Conservation (phyloP, 2,888 invertebrate genomes). For the Bellardia bayeri region DNA sequence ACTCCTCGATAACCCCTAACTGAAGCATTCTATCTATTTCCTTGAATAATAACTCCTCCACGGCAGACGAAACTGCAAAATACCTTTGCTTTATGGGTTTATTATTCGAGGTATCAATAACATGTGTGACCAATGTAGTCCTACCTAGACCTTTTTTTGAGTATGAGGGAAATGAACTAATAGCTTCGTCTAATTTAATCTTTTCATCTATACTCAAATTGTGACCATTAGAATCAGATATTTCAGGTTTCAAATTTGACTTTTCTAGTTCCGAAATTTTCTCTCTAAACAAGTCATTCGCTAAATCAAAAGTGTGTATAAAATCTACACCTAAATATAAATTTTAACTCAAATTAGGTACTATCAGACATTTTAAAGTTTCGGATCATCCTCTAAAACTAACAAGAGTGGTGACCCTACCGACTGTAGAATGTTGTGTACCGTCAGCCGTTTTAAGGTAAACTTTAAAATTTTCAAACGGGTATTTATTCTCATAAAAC, state of each 20-base stretch:
- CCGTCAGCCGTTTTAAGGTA: constrained; percentile 16
- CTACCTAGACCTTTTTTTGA: constrained; percentile 43
- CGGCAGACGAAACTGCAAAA: constrained; percentile 34
- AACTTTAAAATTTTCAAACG: constrained; percentile 8
- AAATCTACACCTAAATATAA: constrained; percentile 51
- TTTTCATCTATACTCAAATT: neutral
- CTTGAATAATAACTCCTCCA: constrained; percentile 19
- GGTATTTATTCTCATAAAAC: constrained; percentile 7
- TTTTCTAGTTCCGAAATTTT: neutral
- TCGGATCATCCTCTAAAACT: neutral
- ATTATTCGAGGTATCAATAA: constrained; percentile 27
- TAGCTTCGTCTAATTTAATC: neutral
- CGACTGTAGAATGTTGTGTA: constrained; percentile 17
- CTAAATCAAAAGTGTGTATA: constrained; percentile 9
- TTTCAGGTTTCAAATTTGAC: neutral
- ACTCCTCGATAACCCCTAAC: constrained; percentile 47
- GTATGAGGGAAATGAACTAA: constrained; percentile 40
- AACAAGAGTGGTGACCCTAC: neutral
- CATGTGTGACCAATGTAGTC: constrained; percentile 7
- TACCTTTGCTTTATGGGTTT: constrained; percentile 39
- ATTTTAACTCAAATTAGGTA: constrained; percentile 30
- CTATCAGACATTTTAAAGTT: neutral
- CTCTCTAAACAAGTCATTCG: constrained; percentile 30
- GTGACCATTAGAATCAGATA: constrained; percentile 5
- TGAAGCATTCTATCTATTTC: constrained; percentile 43